Conservation (phyloP, 2,797 vertebrate genomes). For the Garrulus glandarius region DNA sequence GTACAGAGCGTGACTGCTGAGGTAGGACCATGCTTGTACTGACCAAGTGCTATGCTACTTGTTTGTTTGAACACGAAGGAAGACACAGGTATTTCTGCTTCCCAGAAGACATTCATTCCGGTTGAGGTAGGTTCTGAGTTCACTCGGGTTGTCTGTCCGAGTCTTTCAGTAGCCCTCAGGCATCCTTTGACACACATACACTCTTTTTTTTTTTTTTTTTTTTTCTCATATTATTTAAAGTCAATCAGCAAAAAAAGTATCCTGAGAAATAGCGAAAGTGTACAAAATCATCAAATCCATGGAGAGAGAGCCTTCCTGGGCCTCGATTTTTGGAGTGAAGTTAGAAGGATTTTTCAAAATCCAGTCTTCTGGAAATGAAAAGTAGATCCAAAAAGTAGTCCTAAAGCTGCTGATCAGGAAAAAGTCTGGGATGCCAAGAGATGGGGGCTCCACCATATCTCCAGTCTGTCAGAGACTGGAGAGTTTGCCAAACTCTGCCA, state of each 20-base stretch:
- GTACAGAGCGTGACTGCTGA: constrained; percentile 69
- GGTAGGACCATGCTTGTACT: constrained; percentile 75
- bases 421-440: background rate
- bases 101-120: constrained; percentile 97
- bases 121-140: constrained; percentile 97
- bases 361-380: constrained; percentile 43
- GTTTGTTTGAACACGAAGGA: constrained; percentile 77
- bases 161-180: constrained; percentile 70
- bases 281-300: constrained; percentile 47
- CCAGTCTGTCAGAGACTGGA: background rate
- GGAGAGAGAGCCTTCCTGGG: constrained; percentile 24
- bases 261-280: constrained; percentile 86
- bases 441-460: background rate
- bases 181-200: constrained; percentile 71
- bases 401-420: constrained; percentile 56
- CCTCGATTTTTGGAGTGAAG: constrained; percentile 43
- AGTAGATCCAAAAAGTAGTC: constrained; percentile 34
- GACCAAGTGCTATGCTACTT: constrained; percentile 79
- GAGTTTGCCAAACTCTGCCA: background rate
- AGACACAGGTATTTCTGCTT: constrained; percentile 79
- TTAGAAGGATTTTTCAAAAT: constrained; percentile 42
- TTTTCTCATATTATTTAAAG: constrained; percentile 31
- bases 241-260: constrained; percentile 79
- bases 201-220: background rate
- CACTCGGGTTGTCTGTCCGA: constrained; percentile 75